phyloP scores from a whole-genome alignment of 2,113 vertebrate genomes.

The Thamnophis sirtalis region DNA sequence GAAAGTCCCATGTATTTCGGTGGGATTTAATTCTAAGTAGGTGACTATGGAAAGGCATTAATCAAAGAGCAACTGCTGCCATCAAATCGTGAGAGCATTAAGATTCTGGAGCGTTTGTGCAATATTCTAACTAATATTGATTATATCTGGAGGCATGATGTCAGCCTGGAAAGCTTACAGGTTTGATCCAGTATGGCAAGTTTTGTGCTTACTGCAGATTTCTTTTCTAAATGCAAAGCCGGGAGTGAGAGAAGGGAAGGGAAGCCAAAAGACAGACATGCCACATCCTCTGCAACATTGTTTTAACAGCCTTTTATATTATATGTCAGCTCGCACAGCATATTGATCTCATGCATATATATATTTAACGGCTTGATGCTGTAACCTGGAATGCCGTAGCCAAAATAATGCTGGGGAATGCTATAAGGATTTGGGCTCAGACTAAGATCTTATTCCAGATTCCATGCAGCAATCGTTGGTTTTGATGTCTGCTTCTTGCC shows the following conservation, averaged over 20 bases:
- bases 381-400: not conserved
- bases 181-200: constrained; percentile 55
- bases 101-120: constrained; percentile 51
- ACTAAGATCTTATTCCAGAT: not conserved
- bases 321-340: not conserved
- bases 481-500: not conserved
- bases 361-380: not conserved
- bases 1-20: not conserved
- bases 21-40: not conserved
- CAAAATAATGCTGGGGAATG: not conserved
- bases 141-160: constrained; percentile 34
- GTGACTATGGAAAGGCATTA: not conserved
- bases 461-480: not conserved
- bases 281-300: not conserved
- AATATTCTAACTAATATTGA: constrained; percentile 61
- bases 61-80: constrained; percentile 59
- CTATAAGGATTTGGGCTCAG: not conserved
- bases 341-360: not conserved
- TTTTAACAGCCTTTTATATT: not conserved
- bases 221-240: constrained; percentile 37
- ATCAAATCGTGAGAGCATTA: constrained; percentile 50
- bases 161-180: constrained; percentile 22
- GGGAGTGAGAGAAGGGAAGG: not conserved
- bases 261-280: not conserved
- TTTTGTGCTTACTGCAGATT: constrained; percentile 54